Evolutionary conservation across 2,797 vertebrate species (phyloP).

Genomic region (Diplodus puntazzo): DNA sequence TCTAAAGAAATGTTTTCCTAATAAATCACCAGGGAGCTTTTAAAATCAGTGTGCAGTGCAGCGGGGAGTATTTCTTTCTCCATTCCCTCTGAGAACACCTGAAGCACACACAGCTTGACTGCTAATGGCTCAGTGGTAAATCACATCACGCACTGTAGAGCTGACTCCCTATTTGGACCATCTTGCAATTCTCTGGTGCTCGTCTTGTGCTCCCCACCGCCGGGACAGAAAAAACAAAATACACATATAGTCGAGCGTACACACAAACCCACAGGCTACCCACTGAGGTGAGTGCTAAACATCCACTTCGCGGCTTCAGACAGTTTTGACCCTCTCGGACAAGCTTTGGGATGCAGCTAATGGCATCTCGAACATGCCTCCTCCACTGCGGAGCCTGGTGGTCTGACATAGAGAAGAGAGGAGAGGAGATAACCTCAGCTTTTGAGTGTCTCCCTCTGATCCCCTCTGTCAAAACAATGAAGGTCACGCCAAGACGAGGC

Average conservation of each 20-base stretch:
- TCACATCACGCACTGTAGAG: constrained; percentile 49
- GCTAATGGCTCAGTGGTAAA: constrained; percentile 67
- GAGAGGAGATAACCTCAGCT: constrained; percentile 51
- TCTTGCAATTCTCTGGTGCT: constrained; percentile 32
- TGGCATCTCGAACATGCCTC: constrained; percentile 49
- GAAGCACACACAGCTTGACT: constrained; percentile 69
- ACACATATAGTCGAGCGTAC: not conserved
- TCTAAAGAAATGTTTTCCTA: constrained; percentile 71
- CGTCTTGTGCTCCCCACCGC: constrained; percentile 3
- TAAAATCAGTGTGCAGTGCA: constrained; percentile 56
- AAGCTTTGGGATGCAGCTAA: constrained; percentile 62
- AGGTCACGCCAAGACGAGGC: constrained; percentile 78
- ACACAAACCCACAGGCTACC: constrained; percentile 15
- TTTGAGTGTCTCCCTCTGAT: constrained; percentile 65
- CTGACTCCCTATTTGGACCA: constrained; percentile 37
- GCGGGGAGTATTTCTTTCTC: constrained; percentile 57
- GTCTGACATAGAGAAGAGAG: constrained; percentile 46
- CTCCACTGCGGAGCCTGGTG: constrained; percentile 38
- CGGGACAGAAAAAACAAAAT: constrained; percentile 20
- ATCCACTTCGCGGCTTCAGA: constrained; percentile 47
- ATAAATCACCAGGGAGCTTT: constrained; percentile 72
- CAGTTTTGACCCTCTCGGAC: constrained; percentile 56
- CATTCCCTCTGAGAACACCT: constrained; percentile 66
- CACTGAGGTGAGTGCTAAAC: constrained; percentile 44
- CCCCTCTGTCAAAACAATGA: constrained; percentile 81